Conservation (phyloP, 2,113 vertebrate genomes). For the Prinia subflava region DNA sequence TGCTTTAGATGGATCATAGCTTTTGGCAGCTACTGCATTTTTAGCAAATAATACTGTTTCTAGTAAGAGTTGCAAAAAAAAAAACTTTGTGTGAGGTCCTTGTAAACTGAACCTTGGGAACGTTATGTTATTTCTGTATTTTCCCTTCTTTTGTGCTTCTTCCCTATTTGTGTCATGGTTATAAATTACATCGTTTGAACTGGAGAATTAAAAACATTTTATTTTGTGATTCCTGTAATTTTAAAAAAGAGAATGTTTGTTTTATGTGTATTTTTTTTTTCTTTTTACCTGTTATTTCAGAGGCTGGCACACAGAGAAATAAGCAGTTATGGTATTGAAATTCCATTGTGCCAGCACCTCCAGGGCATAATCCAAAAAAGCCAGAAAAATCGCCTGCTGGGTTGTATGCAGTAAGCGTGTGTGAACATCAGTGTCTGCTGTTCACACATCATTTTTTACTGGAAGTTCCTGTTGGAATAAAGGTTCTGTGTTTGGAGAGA, state of each 20-base stretch:
- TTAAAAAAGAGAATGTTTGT: constrained; percentile 9
- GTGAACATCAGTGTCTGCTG: constrained; percentile 77
- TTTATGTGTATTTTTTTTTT: constrained; percentile 52
- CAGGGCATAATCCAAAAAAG: constrained; percentile 72
- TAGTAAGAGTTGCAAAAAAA: constrained; percentile 88
- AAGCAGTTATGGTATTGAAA: constrained; percentile 75
- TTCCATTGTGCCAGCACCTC: constrained; percentile 77
- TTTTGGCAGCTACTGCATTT: constrained; percentile 91
- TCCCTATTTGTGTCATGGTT: constrained; percentile 76
- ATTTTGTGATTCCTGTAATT: constrained; percentile 69
- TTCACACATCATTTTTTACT: constrained; percentile 73
- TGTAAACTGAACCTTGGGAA: constrained; percentile 88
- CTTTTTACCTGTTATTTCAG: constrained; percentile 82
- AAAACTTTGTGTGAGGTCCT: constrained; percentile 97
- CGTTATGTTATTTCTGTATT: constrained; percentile 75
- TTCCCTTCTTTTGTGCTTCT: constrained; percentile 71
- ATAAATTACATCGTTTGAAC: constrained; percentile 78
- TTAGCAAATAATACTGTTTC: constrained; percentile 99
- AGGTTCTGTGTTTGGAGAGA: constrained; percentile 70
- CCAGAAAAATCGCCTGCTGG: constrained; percentile 72
- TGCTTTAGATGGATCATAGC: constrained; percentile 93
- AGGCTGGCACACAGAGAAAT: constrained; percentile 72
- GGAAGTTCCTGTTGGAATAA: constrained; percentile 73
- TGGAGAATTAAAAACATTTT: constrained; percentile 74
- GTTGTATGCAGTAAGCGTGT: constrained; percentile 70